A percentile compares a stretch with the other conserved stretches of the same genome.
phyloP scores from a whole-genome alignment of 2,888 invertebrate species.

The Eledona agricola region DNA sequence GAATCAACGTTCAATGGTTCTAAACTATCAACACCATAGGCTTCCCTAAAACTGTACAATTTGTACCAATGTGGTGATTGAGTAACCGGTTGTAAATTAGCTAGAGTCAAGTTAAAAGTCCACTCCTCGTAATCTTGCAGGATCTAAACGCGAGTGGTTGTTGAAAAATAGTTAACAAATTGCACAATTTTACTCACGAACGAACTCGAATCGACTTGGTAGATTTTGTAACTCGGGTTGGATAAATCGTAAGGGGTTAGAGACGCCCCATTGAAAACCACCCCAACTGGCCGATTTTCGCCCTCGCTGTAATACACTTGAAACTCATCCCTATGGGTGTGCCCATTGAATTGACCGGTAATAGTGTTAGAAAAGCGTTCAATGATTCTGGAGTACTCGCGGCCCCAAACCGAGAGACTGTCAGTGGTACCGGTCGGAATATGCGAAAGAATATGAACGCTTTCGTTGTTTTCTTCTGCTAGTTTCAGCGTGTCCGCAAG shows the following conservation, averaged over 20 bases:
- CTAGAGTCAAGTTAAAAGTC: constrained; percentile 78
- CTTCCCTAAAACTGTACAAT: constrained; percentile 64
- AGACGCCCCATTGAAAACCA: constrained; percentile 84
- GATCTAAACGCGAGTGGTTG: too few relatives aligned
- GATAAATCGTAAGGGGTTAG: constrained; percentile 69
- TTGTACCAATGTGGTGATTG: constrained; percentile 17
- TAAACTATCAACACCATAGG: constrained; percentile 69
- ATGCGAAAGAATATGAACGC: constrained; percentile 84
- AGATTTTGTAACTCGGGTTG: constrained; percentile 81
- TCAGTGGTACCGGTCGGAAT: constrained; percentile 78
- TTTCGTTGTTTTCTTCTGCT: constrained; percentile 76
- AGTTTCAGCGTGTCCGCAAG: constrained; percentile 73
- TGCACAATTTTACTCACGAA: constrained; percentile 31
- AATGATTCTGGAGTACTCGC: constrained; percentile 68
- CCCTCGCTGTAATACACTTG: constrained; percentile 71
- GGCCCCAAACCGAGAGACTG: constrained; percentile 75
- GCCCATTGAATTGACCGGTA: constrained; percentile 82
- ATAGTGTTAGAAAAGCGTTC: constrained; percentile 73
- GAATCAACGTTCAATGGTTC: constrained; percentile 69
- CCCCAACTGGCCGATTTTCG: constrained; percentile 66
- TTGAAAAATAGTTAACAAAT: too few relatives aligned
- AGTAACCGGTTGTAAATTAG: constrained; percentile 67
- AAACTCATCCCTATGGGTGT: constrained; percentile 80
- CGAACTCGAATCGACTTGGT: constrained; percentile 68
- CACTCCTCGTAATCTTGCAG: too few relatives aligned